Evolutionary conservation across 2,797 vertebrate genomes (phyloP).

Genomic region (Enteromius viviparus): DNA sequence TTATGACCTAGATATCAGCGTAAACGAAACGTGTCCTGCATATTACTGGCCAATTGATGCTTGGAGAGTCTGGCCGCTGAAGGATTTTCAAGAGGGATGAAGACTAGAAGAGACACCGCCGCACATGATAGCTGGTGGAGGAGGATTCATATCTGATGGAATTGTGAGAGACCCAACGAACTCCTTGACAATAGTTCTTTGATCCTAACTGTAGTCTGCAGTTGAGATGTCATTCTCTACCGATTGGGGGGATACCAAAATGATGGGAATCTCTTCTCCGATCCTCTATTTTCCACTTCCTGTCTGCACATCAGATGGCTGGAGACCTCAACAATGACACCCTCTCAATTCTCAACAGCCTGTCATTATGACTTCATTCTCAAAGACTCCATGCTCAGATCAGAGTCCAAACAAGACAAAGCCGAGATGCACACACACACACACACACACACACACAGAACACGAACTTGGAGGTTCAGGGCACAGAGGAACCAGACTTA

Average conservation of each 20-base stretch:
- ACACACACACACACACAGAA: constrained; percentile 41
- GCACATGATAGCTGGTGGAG: neutral
- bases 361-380: constrained; percentile 72
- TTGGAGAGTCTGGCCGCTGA: neutral
- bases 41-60: neutral
- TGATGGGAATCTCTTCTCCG: constrained; percentile 65
- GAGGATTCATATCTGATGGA: neutral
- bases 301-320: constrained; percentile 75
- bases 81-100: neutral
- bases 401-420: constrained; percentile 51
- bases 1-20: neutral
- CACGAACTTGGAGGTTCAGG: constrained; percentile 7
- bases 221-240: constrained; percentile 61
- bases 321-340: constrained; percentile 68
- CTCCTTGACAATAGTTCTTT: constrained; percentile 71
- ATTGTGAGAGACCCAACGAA: constrained; percentile 3
- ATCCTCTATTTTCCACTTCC: constrained; percentile 57
- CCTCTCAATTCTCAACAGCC: constrained; percentile 67
- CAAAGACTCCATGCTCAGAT: constrained; percentile 61
- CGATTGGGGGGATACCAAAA: constrained; percentile 26
- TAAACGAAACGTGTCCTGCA: neutral
- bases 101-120: neutral
- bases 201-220: constrained; percentile 61
- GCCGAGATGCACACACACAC: constrained; percentile 40
- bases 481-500: constrained; percentile 7